Evolutionary conservation across 2,113 vertebrate species (phyloP).

Genomic region (Halcyon senegalensis): DNA sequence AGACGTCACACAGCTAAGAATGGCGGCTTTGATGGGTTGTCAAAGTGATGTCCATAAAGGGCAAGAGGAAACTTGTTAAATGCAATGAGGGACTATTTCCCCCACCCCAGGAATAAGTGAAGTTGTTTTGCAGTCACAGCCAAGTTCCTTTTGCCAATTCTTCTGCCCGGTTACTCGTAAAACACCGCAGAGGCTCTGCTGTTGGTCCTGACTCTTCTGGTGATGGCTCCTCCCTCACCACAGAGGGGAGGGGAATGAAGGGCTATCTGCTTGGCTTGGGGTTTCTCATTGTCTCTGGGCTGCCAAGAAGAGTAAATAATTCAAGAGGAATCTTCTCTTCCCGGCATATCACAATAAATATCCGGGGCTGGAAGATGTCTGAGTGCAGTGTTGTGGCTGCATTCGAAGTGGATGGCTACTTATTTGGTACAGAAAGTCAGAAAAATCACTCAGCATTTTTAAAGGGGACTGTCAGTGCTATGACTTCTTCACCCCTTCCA

Average conservation of each 20-base stretch:
- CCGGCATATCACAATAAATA: not conserved
- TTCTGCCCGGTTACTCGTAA: not conserved
- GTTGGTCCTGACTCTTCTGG: not conserved
- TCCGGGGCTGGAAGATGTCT: not conserved
- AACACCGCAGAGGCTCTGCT: not conserved
- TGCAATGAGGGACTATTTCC: not conserved
- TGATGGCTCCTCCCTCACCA: not conserved
- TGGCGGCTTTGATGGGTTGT: not conserved
- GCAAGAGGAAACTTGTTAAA: not conserved
- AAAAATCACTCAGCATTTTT: not conserved
- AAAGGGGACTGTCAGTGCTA: rapidly evolving
- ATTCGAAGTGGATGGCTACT: not conserved
- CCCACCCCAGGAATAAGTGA: not conserved
- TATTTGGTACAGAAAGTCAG: not conserved
- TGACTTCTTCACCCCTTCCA: not conserved
- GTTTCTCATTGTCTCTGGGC: not conserved
- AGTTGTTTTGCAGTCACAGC: not conserved
- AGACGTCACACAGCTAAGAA: not conserved
- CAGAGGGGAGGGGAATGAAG: not conserved
- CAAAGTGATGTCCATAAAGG: not conserved
- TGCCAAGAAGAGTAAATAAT: not conserved
- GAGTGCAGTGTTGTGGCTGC: not conserved
- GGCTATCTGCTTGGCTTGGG: not conserved
- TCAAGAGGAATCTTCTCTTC: not conserved
- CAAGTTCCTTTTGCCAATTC: not conserved